Conservation (phyloP, 1,140 invertebrate genomes). For the Drosophila nasuta region DNA sequence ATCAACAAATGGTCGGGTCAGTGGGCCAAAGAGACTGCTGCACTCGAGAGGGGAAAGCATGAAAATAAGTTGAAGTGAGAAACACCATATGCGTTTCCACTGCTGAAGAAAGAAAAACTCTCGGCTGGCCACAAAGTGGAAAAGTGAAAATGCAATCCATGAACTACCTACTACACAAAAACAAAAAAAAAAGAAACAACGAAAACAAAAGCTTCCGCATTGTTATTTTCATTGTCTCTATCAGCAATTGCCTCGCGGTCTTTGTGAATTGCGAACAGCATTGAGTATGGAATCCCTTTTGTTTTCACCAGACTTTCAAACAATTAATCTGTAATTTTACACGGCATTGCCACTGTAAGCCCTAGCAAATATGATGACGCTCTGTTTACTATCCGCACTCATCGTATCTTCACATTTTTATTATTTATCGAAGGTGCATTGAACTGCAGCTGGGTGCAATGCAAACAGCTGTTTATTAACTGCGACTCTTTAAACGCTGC, state of each 20-base stretch:
- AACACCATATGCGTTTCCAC: conserved; percentile 36
- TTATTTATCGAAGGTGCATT: conserved; percentile 63
- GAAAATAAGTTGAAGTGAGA: conserved; percentile 3
- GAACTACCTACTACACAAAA: background rate
- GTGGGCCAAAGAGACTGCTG: conserved; percentile 8
- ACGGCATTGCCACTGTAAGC: conserved; percentile 51
- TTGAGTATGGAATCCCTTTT: conserved; percentile 20
- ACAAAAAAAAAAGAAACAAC: background rate
- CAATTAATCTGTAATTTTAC: conserved; percentile 62
- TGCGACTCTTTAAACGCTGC: conserved; percentile 55
- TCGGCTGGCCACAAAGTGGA: conserved; percentile 30
- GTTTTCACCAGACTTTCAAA: conserved; percentile 10
- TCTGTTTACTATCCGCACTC: conserved; percentile 21
- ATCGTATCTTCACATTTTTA: conserved; percentile 26
- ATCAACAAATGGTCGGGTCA: conserved; percentile 36
- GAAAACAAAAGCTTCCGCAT: conserved; percentile 52
- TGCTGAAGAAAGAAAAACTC: conserved; percentile 34
- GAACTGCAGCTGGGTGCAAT: conserved; percentile 45
- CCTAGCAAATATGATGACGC: conserved; percentile 50
- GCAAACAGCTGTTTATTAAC: conserved; percentile 15
- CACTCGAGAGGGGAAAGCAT: background rate
- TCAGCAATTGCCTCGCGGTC: background rate
- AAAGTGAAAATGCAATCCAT: conserved; percentile 54
- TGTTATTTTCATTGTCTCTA: conserved; percentile 44
- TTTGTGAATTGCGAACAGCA: conserved; percentile 15